Evolutionary conservation across 2,113 vertebrate species (phyloP), one percentile per base, ranked within the genome.

Genomic region (Gymnorhina tibicen): DNA sequence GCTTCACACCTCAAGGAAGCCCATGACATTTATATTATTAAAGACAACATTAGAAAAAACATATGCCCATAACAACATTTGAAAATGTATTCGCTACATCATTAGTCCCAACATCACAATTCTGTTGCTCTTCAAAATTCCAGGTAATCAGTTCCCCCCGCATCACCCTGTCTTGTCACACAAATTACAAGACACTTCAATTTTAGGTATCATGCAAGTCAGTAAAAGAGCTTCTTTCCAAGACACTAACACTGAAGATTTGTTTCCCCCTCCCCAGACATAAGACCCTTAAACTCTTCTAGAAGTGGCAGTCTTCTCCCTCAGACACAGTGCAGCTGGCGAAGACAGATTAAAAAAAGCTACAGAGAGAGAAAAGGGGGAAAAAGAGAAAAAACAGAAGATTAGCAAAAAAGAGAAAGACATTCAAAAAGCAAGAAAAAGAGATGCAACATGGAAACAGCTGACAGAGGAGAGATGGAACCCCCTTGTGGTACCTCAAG

Each of bases 281-380:
- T 68, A 96, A 97, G 97, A 98, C 98, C 98, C 98, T 98, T 98
- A 98, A 96, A 94, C 98, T 99, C 98, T 99, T 98, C 98, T 98
- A 98, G 97, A 98, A 99, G 98, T 98, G 98, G 99, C 97, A 98
- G 98, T 99, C 99, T 98, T 98, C 98, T 99, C 99, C 97, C 98
- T 99, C 98, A 98, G 97, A 98, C 97, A 98, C 97, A 98, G 95
- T 96, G 97, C 98, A 98, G 98, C 97, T 97, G 98, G 98, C 98
- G 98, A 98, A 98, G 98, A 99, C 97, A 98, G 98, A 98, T 98
- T 99, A 99, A 99, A 99, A 99, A 99, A 99, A 99, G 99, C 99
- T 99, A 98, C 89, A 91, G 90, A 97, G 95, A 97, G 96, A 98
- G 97, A 98, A 97, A 99, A 97, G 96, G 96, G 16, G 84, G 66